A percentile compares a stretch with the other conserved stretches of the same genome.
phyloP scores from a whole-genome alignment of 2,888 invertebrate species.

The Smittia sp. region DNA sequence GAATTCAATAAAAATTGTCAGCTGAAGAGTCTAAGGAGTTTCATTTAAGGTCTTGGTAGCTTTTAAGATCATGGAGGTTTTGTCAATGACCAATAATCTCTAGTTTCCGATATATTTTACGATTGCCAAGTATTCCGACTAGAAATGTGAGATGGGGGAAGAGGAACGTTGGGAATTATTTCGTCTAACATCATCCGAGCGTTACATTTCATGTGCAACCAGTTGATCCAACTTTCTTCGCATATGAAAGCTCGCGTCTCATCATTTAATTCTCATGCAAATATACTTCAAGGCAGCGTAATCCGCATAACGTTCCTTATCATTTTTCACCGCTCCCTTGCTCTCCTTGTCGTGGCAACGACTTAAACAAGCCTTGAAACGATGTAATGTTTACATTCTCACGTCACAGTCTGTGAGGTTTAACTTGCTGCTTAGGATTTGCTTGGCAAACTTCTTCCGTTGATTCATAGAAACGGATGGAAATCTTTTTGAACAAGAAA shows the following conservation, averaged over 20 bases:
- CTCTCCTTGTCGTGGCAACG: background rate
- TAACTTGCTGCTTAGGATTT: background rate
- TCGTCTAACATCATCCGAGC: no score
- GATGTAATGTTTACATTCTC: background rate
- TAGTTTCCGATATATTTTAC: no score
- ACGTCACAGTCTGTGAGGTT: background rate
- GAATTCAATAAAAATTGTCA: no score
- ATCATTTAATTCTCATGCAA: constrained; percentile 24
- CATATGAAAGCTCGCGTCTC: background rate
- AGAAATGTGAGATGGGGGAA: no score
- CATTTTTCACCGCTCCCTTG: background rate
- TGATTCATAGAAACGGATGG: background rate
- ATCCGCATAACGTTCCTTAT: constrained; percentile 20
- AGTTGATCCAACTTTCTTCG: constrained; percentile 12
- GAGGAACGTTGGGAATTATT: no score
- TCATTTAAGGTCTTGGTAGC: no score
- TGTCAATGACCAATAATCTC: no score
- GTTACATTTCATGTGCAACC: background rate
- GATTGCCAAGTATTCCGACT: no score
- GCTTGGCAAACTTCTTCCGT: no score
- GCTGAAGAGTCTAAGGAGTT: no score
- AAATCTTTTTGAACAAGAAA: background rate
- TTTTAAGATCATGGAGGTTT: no score
- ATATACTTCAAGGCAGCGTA: constrained; percentile 7
- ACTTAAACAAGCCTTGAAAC: background rate